Evolutionary conservation across 2,113 vertebrate species (phyloP).

Genomic region (Smithornis capensis): DNA sequence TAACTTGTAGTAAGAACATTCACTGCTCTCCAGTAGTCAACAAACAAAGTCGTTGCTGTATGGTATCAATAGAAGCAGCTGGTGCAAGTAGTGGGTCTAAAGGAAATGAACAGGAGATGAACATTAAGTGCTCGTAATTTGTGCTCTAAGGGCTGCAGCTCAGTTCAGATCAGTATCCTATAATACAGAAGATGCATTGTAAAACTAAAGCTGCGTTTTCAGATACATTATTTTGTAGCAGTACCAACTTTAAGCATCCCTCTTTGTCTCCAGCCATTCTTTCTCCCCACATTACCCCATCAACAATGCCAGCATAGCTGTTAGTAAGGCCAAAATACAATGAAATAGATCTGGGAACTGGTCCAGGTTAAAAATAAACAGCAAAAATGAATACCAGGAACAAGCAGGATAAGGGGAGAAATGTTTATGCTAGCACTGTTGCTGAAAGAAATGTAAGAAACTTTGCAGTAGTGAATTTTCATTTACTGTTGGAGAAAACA

Average conservation of each 20-base stretch:
- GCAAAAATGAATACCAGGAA: conserved; percentile 47
- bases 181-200: conserved; percentile 7
- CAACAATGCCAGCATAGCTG: conserved; percentile 4
- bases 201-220: conserved; percentile 29
- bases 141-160: neutral
- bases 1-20: neutral
- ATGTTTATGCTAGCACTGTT: conserved; percentile 8
- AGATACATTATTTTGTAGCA: neutral
- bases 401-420: neutral
- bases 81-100: neutral
- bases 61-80: conserved; percentile 28
- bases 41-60: conserved; percentile 5
- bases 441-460: conserved; percentile 8
- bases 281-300: conserved; percentile 10
- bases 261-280: conserved; percentile 17
- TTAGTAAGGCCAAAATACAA: conserved; percentile 13
- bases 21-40: conserved; percentile 1
- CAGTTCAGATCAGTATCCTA: neutral
- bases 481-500: neutral
- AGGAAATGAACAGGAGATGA: neutral
- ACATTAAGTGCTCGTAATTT: neutral
- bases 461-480: neutral
- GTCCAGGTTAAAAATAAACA: conserved; percentile 59
- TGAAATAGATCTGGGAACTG: conserved; percentile 17
- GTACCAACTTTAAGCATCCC: neutral